Evolutionary conservation across 2,888 invertebrate species (phyloP), one percentile per base, ranked within the genome.

Genomic region (Bellardia pandia): DNA sequence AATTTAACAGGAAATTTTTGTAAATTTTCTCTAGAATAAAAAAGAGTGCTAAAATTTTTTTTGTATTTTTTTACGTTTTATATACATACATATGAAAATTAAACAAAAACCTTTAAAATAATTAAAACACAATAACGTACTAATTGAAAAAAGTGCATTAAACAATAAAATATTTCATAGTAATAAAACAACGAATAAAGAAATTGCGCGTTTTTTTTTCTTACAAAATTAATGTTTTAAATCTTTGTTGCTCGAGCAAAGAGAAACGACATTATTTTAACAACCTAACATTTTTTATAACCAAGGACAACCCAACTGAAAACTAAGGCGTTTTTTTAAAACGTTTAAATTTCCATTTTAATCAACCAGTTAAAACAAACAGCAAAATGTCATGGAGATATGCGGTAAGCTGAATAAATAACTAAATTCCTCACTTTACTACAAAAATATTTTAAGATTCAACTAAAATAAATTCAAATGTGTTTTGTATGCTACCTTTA

Each of bases 321-420:
- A 85, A 30, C 62, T n/a, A 58, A 84, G 64, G 71, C 60, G 71
- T 64, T 68, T 58, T 56, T 71, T 77, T 2, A 37, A 68, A 45
- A 45, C 45, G 13, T 45, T 14, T 6, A 45, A 81, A 85, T 40
- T 23, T 62, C 72, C 72, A 33, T 33, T 74, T 51, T 42, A 56
- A 78, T 66, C 42, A 60, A 62, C 37, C 74, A 72, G 23, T n/a
- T 53, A 78, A 71, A 71, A 33, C 69, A 62, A 72, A 2, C 37
- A 58, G 71, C 86, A 86, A 88, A 88, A 89, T 86, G 88, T 89
- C 89, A 82, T 86, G 92, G 92, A 92, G 92, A 92, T 92, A 92
- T 91, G 92, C 92, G 92, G 92, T 92, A 91, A 90, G 92, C 91
- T 74, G 51, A 37, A n/a, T n/a, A n/a, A n/a, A 51, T 8, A 45